A percentile compares a stretch with the other conserved stretches of the same genome.
These are phyloP conservation scores for Egretta garzetta DNA, from an alignment of 2,113 vertebrate species.

Conservation along the genomic window DNA sequence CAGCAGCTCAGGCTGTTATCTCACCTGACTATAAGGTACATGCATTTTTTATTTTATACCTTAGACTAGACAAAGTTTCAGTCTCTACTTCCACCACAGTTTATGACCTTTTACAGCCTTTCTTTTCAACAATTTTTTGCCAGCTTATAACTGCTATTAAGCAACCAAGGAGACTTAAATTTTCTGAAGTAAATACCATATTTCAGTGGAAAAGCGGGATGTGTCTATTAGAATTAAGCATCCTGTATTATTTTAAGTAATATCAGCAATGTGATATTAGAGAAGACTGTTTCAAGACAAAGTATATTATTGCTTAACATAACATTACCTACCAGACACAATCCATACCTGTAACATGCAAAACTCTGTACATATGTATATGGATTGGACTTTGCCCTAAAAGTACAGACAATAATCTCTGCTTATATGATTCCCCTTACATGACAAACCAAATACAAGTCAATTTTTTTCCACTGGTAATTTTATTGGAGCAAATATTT, in stretches of 20 bases:
- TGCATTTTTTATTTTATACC: neutral
- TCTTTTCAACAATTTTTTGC: neutral
- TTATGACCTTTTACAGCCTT: neutral
- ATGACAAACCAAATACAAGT: neutral
- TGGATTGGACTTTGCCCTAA: neutral
- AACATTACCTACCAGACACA: neutral
- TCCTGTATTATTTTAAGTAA: neutral
- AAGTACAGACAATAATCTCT: neutral
- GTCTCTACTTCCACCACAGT: neutral
- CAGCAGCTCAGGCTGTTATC: neutral
- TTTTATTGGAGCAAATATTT: neutral
- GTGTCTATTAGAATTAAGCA: neutral
- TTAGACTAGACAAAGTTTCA: neutral
- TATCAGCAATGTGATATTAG: neutral
- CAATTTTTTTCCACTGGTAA: neutral
- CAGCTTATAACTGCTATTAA: neutral
- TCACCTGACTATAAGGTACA: neutral
- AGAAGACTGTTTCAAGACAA: neutral
- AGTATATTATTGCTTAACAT: neutral
- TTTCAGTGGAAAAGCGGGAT: neutral
- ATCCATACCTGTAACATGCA: neutral
- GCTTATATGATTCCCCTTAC: neutral
- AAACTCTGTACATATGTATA: neutral
- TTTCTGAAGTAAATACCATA: neutral
- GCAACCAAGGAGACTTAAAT: neutral